Conservation (phyloP, 1,140 invertebrate genomes). For the Macrostomum lignano region DNA sequence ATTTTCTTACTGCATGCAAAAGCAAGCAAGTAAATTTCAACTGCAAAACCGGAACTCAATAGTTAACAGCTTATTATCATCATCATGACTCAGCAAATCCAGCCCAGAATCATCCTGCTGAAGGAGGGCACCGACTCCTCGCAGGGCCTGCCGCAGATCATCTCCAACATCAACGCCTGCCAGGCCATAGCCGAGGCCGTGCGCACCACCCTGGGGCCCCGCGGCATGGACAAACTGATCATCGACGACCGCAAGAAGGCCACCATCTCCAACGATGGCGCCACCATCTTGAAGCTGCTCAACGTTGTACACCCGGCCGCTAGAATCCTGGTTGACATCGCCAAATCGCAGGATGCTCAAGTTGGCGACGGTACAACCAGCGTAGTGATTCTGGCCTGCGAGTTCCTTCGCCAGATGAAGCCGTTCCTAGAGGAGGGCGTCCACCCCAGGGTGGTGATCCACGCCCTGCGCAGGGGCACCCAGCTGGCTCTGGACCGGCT, state of each 20-base stretch:
- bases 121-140: constrained; percentile 88
- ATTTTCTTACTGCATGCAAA: too few relatives aligned
- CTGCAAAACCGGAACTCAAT: too few relatives aligned
- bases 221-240: constrained; percentile 97
- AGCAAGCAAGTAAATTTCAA: too few relatives aligned
- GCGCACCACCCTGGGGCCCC: constrained; percentile 75
- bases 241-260: constrained; percentile 55
- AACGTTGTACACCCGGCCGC: constrained; percentile 93
- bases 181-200: constrained; percentile 74
- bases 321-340: constrained; percentile 86
- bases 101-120: constrained; percentile 82
- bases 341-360: constrained; percentile 94
- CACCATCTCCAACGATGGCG: constrained; percentile 96
- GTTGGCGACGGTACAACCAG: constrained; percentile 92
- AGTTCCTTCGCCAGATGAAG: constrained; percentile 77
- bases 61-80: too few relatives aligned
- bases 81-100: constrained; percentile 27
- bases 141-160: constrained; percentile 74
- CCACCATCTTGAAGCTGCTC: constrained; percentile 83
- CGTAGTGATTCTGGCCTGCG: constrained; percentile 70
- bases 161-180: constrained; percentile 98
- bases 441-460: constrained; percentile 67
- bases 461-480: constrained; percentile 49
- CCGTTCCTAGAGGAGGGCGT: constrained; percentile 83
- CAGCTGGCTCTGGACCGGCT: constrained; percentile 52